phyloP scores from a whole-genome alignment of 2,888 invertebrate genomes.

The Lithosia quadra region DNA sequence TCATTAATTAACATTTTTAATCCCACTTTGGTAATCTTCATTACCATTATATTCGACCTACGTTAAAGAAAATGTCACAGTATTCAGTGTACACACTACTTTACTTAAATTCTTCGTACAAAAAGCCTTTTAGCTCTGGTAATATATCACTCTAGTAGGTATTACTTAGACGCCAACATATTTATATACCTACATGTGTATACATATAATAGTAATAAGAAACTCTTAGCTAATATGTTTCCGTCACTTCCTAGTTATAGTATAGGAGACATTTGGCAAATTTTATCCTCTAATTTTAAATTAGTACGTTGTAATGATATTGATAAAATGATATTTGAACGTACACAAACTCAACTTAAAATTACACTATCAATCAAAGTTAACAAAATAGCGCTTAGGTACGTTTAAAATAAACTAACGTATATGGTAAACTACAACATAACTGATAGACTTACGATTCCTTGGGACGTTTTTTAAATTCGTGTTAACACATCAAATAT shows the following conservation, averaged over 20 bases:
- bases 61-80: neutral
- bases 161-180: neutral
- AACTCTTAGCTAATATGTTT: constrained; percentile 4
- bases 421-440: neutral
- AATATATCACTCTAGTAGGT: constrained; percentile 17
- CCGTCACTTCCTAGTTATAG: constrained; percentile 2
- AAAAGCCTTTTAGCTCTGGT: constrained; percentile 18
- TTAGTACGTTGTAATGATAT: neutral
- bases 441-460: neutral
- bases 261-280: neutral
- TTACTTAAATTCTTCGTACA: constrained; percentile 7
- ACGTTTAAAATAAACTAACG: too few relatives aligned
- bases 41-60: neutral
- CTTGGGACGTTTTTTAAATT: neutral
- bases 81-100: neutral
- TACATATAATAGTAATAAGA: constrained; percentile 1
- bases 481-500: too few relatives aligned
- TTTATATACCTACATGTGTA: neutral
- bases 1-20: too few relatives aligned
- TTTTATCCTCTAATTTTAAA: neutral
- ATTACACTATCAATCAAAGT: too few relatives aligned
- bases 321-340: neutral
- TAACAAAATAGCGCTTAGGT: too few relatives aligned
- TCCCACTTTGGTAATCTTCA: neutral
- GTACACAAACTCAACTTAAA: too few relatives aligned